phyloP scores from a whole-genome alignment of 1,140 invertebrate species.

The Catajapyx aquilonaris region DNA sequence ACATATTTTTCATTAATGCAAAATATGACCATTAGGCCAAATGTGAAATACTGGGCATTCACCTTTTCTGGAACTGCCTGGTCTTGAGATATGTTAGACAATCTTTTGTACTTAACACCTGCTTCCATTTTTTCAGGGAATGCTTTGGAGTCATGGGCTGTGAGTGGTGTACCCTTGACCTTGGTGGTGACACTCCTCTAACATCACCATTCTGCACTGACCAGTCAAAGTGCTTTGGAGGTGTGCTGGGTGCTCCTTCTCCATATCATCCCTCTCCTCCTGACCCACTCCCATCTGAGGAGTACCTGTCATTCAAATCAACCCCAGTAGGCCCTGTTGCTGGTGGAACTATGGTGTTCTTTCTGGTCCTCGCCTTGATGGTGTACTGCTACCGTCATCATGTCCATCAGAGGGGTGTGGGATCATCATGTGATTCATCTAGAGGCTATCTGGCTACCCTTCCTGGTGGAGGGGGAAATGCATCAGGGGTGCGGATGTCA shows the following conservation, averaged over 20 bases:
- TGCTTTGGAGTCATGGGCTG: constrained; percentile 72
- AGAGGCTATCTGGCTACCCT: constrained; percentile 1
- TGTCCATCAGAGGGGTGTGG: constrained; percentile 11
- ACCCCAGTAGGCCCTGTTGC: constrained; percentile 38
- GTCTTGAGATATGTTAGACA: background rate
- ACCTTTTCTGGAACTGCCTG: too few relatives aligned
- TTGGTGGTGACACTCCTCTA: constrained; percentile 42
- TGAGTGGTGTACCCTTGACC: constrained; percentile 71
- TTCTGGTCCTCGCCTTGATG: constrained; percentile 33
- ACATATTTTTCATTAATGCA: too few relatives aligned
- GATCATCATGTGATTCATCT: too few relatives aligned
- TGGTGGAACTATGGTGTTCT: constrained; percentile 35
- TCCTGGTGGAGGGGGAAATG: constrained; percentile 11
- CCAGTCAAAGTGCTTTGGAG: constrained; percentile 61
- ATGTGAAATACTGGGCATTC: too few relatives aligned
- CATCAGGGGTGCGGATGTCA: constrained; percentile 20
- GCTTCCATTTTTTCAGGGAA: constrained; percentile 21
- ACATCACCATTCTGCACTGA: constrained; percentile 52
- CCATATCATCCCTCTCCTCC: constrained; percentile 33
- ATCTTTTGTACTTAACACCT: background rate
- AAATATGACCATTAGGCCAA: too few relatives aligned
- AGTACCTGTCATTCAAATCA: constrained; percentile 24
- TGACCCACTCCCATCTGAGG: constrained; percentile 25
- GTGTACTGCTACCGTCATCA: constrained; percentile 38
- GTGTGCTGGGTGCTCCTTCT: constrained; percentile 53